Percentiles rank a stretch among this genome's conserved stretches.
Conservation (phyloP, 2,888 invertebrate species). For the Chirona hameri region DNA sequence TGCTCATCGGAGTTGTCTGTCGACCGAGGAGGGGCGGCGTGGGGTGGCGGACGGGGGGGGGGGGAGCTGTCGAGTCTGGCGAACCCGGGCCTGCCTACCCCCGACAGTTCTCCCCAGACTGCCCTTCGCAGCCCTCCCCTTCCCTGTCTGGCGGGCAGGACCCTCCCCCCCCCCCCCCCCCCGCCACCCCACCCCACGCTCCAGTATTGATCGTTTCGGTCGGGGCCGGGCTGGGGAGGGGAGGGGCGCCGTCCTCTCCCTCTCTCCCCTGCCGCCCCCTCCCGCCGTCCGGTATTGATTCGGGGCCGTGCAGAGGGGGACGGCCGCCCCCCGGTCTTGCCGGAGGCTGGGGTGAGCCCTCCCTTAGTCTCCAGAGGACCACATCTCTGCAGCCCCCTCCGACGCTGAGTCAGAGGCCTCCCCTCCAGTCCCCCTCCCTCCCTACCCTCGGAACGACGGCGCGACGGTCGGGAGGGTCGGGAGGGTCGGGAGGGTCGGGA, state of each 20-base stretch:
- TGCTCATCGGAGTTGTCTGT: too few species aligned
- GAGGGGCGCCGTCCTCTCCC: background rate
- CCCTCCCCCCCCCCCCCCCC: background rate
- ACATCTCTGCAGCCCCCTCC: background rate
- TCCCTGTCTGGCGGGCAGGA: background rate
- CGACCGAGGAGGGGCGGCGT: too few species aligned
- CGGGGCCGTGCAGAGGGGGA: background rate
- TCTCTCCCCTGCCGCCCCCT: background rate
- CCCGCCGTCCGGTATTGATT: slow-evolving; percentile 26
- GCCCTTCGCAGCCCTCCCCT: too few species aligned
- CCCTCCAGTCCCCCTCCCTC: background rate
- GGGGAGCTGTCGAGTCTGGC: too few species aligned
- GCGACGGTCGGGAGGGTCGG: background rate
- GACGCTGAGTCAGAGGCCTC: background rate
- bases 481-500: too few species aligned
- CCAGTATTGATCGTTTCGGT: background rate
- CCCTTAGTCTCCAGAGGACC: slow-evolving; percentile 2
- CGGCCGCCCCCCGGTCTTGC: slow-evolving; percentile 8
- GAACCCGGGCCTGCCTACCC: too few species aligned
- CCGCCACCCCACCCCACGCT: slow-evolving; percentile 1
- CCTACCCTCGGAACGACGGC: background rate
- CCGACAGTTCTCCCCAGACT: too few species aligned
- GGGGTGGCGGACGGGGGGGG: too few species aligned
- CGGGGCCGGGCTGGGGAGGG: background rate
- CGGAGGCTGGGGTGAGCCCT: slow-evolving; percentile 23